Conservation (phyloP, 1,140 invertebrate species). For the Hyposmocoma kahamanoa region DNA sequence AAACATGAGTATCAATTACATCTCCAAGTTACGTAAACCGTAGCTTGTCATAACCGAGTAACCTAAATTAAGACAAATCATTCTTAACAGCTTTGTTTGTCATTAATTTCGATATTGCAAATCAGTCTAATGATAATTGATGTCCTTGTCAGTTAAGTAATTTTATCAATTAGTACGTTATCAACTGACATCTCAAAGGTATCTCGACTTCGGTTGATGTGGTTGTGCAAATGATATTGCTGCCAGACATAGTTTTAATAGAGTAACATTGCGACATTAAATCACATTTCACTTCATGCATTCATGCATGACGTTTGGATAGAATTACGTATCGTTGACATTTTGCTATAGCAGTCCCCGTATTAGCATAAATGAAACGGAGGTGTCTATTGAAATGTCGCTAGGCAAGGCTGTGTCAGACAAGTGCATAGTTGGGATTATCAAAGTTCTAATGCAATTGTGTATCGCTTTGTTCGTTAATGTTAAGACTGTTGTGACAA, state of each 20-base stretch:
- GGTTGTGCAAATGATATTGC: constrained; percentile 23
- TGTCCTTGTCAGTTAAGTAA: not conserved
- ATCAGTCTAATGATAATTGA: not conserved
- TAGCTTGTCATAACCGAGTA: too few species aligned
- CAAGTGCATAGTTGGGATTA: too few species aligned
- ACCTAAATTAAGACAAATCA: not conserved
- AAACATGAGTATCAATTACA: too few species aligned
- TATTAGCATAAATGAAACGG: constrained; percentile 8
- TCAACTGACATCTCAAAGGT: not conserved
- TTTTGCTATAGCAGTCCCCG: constrained; percentile 2
- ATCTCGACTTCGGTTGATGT: constrained; percentile 9
- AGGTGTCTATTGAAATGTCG: not conserved
- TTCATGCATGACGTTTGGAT: not conserved
- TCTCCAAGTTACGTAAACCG: too few species aligned
- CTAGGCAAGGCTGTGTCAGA: too few species aligned
- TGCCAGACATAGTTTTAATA: constrained; percentile 20
- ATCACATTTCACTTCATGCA: constrained; percentile 3
- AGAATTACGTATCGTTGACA: constrained; percentile 9
- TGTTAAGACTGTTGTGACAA: too few species aligned
- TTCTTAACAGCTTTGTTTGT: not conserved
- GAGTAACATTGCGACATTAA: constrained; percentile 13
- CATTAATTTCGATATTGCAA: not conserved
- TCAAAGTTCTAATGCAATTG: too few species aligned
- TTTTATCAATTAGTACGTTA: not conserved
- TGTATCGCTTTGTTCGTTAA: too few species aligned